Percentiles rank a stretch among this genome's conserved stretches.
These are phyloP conservation scores for Pithys albifrons DNA, from an alignment of 2,113 vertebrate species.

Conservation along the genomic window DNA sequence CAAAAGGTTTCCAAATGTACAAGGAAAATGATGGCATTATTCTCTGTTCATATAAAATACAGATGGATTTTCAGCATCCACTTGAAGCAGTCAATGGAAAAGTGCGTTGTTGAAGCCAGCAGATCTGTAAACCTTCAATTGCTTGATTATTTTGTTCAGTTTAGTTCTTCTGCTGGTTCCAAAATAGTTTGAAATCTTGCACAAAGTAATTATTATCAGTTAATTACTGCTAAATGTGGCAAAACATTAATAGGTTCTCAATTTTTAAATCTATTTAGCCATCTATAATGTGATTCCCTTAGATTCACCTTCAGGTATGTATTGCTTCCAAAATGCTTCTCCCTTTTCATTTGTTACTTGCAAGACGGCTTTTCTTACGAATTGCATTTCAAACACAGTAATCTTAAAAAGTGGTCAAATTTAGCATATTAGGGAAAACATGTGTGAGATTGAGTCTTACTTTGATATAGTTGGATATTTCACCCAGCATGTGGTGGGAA, in stretches of 20 bases:
- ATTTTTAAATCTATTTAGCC: not conserved
- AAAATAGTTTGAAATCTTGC: not conserved
- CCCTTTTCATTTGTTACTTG: not conserved
- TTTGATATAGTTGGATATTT: not conserved
- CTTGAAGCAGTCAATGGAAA: not conserved
- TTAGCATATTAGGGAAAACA: not conserved
- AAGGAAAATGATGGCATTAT: not conserved
- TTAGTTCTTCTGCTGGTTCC: not conserved
- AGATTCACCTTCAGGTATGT: not conserved
- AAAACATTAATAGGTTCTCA: not conserved
- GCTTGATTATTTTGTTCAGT: not conserved
- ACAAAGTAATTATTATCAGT: not conserved
- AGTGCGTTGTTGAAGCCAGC: not conserved
- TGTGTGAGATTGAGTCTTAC: not conserved
- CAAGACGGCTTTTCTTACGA: not conserved
- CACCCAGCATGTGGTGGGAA: not conserved
- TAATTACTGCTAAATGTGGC: not conserved
- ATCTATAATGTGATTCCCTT: not conserved
- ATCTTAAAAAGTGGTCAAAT: not conserved
- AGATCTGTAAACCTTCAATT: not conserved
- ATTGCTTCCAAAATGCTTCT: not conserved
- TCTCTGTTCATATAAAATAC: not conserved
- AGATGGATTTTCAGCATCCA: not conserved
- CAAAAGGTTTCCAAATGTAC: not conserved
- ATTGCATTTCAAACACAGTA: not conserved